Evolutionary conservation across 2,888 invertebrate genomes (phyloP).

Genomic region (Proisotoma minuta): DNA sequence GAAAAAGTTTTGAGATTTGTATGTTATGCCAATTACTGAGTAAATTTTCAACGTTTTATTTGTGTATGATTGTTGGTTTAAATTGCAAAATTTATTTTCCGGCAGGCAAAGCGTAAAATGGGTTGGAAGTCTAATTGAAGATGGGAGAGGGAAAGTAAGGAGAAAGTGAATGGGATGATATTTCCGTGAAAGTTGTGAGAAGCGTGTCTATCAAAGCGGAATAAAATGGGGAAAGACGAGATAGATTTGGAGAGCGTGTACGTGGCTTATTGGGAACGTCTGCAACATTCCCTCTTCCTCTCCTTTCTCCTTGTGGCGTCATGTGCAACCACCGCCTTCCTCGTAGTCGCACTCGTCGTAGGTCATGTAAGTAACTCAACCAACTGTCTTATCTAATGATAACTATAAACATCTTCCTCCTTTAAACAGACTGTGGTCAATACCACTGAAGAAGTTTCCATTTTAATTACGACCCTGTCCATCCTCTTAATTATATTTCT

Average conservation of each 20-base stretch:
- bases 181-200: background rate
- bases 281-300: slow-evolving; percentile 71
- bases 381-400: too few species aligned
- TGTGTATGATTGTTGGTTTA: too few species aligned
- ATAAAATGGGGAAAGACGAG: slow-evolving; percentile 42
- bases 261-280: slow-evolving; percentile 64
- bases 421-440: slow-evolving; percentile 41
- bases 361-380: slow-evolving; percentile 48
- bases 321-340: slow-evolving; percentile 59
- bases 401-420: too few species aligned
- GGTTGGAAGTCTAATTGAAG: too few species aligned
- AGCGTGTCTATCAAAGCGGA: too few species aligned
- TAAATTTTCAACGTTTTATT: too few species aligned
- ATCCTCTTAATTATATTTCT: slow-evolving; percentile 40
- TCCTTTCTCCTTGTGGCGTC: slow-evolving; percentile 66
- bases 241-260: slow-evolving; percentile 67
- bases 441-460: slow-evolving; percentile 41
- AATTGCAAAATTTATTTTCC: too few species aligned
- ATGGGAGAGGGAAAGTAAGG: background rate
- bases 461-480: slow-evolving; percentile 38
- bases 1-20: too few species aligned
- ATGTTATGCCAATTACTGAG: too few species aligned
- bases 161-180: background rate
- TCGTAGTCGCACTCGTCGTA: slow-evolving; percentile 54
- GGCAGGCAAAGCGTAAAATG: too few species aligned